Percentiles rank a stretch among this genome's conserved stretches.
These are phyloP conservation scores for Crotalus tigris DNA, from an alignment of 2,113 vertebrate species.

Conservation along the genomic window DNA sequence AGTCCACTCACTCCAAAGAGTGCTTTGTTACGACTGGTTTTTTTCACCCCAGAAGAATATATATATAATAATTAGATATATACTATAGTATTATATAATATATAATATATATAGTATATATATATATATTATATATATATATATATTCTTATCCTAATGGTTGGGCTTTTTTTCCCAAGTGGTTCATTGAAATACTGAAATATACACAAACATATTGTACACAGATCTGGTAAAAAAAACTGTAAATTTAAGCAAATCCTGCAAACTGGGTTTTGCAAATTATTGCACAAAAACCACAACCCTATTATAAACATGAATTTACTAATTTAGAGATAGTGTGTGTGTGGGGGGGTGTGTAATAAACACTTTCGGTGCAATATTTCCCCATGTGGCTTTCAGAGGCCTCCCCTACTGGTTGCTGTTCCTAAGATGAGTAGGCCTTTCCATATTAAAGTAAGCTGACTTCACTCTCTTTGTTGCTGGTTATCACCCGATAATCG, in stretches of 20 bases:
- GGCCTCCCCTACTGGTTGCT: neutral
- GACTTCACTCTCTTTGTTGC: neutral
- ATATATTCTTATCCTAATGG: neutral
- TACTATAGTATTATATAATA: no score
- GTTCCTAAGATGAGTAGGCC: slow-evolving; percentile 5
- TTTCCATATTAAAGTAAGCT: neutral
- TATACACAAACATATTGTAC: neutral
- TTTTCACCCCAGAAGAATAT: no score
- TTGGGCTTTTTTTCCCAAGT: neutral
- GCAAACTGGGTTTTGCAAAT: neutral
- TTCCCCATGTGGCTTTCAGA: neutral
- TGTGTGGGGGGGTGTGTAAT: neutral
- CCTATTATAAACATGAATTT: neutral
- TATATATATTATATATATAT: no score
- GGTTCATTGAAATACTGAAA: neutral
- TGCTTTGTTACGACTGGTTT: neutral
- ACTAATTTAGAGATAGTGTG: neutral
- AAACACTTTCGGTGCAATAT: neutral
- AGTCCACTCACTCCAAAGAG: neutral
- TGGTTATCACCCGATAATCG: neutral
- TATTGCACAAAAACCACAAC: neutral
- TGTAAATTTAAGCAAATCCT: neutral
- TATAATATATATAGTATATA: no score
- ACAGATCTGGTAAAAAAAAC: neutral
- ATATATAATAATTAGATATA: no score